phyloP scores from a whole-genome alignment of 2,888 invertebrate genomes.

The Rapana venosa region DNA sequence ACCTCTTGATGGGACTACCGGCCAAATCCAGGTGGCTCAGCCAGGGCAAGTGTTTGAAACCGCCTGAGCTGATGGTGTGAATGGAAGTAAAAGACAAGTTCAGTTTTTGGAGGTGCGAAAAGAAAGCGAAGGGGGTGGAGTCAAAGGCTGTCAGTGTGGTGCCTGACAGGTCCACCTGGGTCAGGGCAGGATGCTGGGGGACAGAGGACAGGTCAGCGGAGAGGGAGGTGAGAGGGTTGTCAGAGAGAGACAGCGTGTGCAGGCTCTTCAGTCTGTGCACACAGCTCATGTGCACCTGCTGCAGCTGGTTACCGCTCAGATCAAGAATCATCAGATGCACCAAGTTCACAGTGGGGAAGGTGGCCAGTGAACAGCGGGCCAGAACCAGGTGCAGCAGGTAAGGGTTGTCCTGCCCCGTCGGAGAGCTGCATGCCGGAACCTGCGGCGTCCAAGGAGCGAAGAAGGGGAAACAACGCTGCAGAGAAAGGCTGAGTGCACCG shows the following conservation, averaged over 20 bases:
- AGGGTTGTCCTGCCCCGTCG: neutral
- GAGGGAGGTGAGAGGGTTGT: neutral
- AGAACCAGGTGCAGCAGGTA: neutral
- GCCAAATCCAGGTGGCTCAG: neutral
- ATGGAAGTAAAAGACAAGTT: neutral
- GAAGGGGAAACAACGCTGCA: neutral
- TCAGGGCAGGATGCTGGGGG: neutral
- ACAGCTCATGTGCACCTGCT: neutral
- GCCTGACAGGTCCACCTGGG: neutral
- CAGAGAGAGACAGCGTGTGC: neutral
- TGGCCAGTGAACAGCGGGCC: neutral
- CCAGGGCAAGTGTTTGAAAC: neutral
- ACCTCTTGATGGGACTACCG: neutral
- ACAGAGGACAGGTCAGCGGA: neutral
- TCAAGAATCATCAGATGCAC: neutral
- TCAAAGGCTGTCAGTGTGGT: neutral
- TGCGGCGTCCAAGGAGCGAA: constrained; percentile 5
- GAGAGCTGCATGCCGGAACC: neutral
- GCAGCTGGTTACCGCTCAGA: neutral
- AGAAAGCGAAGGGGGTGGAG: neutral
- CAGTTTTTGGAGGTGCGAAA: neutral
- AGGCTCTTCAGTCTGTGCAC: neutral
- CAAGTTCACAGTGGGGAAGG: neutral
- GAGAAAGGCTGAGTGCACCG: neutral
- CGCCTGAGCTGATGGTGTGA: neutral